Conservation (phyloP, 1,140 invertebrate species). For the Psilanteris sp. region DNA sequence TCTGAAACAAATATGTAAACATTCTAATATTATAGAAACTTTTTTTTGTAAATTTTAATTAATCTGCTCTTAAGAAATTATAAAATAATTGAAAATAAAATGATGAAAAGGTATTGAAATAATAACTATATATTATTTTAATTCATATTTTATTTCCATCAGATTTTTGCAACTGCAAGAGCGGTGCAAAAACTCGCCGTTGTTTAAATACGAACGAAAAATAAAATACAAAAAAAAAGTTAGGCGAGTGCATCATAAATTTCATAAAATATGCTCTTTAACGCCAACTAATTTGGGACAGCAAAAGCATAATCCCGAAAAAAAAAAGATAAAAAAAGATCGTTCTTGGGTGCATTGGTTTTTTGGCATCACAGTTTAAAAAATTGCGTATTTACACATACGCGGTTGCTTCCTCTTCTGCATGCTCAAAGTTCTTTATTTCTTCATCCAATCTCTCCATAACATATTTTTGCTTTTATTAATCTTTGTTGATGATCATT, state of each 20-base stretch:
- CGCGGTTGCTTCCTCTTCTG: not conserved
- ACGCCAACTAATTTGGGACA: slow-evolving; percentile 42
- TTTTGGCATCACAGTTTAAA: slow-evolving; percentile 78
- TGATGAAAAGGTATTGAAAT: too few species aligned
- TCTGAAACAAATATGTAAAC: too few species aligned
- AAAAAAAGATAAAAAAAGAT: slow-evolving; percentile 43
- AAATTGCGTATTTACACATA: slow-evolving; percentile 57
- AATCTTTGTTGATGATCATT: slow-evolving; percentile 10
- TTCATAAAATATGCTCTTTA: slow-evolving; percentile 71
- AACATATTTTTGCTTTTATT: too few species aligned
- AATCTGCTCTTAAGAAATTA: too few species aligned
- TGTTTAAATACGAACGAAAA: slow-evolving; percentile 15
- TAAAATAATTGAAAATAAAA: too few species aligned
- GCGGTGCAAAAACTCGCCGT: slow-evolving; percentile 8
- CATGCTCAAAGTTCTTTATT: slow-evolving; percentile 15
- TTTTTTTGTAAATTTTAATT: too few species aligned
- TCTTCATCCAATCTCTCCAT: too few species aligned
- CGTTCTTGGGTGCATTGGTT: slow-evolving; percentile 62
- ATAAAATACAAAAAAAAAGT: slow-evolving; percentile 23
- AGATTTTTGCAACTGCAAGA: slow-evolving; percentile 19
- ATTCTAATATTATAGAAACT: too few species aligned
- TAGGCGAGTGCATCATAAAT: slow-evolving; percentile 64
- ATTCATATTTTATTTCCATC: slow-evolving; percentile 34
- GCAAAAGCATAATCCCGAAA: slow-evolving; percentile 49
- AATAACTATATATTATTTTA: slow-evolving; percentile 1